A percentile compares a stretch with the other conserved stretches of the same genome.
These are phyloP conservation scores for Drosophila formosana DNA, from an alignment of 2,888 invertebrate species.

Conservation along the genomic window DNA sequence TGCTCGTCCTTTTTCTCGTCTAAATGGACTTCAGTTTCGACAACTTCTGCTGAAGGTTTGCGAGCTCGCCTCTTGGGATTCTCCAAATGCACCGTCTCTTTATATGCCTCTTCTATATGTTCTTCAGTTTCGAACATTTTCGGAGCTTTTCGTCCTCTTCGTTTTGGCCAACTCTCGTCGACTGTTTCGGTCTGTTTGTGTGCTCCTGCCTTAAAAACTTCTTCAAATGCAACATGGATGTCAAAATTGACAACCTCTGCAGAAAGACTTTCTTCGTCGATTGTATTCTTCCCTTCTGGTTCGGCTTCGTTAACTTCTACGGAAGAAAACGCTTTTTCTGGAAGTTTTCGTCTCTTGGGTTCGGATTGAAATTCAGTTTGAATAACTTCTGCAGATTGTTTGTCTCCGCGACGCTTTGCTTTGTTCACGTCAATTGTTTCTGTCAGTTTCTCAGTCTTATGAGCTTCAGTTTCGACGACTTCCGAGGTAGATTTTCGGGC, in stretches of 20 bases:
- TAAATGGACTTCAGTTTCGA: constrained; percentile 26
- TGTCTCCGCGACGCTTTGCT: constrained; percentile 9
- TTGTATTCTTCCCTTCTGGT: not conserved
- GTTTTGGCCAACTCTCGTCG: constrained; percentile 4
- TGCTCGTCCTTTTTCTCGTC: not conserved
- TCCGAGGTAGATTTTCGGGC: not conserved
- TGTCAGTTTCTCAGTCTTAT: not conserved
- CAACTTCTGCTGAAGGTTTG: constrained; percentile 4
- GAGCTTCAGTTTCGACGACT: not conserved
- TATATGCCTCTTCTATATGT: not conserved
- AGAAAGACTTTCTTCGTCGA: not conserved
- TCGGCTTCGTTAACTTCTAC: not conserved
- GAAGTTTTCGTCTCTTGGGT: constrained; percentile 7
- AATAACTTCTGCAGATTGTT: not conserved
- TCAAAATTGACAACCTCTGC: not conserved
- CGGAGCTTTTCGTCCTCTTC: constrained; percentile 10
- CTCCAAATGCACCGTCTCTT: not conserved
- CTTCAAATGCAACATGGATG: not conserved
- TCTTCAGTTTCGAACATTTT: not conserved
- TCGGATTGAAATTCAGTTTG: not conserved
- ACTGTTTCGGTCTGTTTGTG: not conserved
- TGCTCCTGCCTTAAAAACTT: not conserved
- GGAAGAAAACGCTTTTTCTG: not conserved
- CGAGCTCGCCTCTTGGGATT: constrained; percentile 17
- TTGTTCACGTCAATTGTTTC: not conserved